phyloP scores from a whole-genome alignment of 1,140 invertebrate genomes.

The Venturia canescens region DNA sequence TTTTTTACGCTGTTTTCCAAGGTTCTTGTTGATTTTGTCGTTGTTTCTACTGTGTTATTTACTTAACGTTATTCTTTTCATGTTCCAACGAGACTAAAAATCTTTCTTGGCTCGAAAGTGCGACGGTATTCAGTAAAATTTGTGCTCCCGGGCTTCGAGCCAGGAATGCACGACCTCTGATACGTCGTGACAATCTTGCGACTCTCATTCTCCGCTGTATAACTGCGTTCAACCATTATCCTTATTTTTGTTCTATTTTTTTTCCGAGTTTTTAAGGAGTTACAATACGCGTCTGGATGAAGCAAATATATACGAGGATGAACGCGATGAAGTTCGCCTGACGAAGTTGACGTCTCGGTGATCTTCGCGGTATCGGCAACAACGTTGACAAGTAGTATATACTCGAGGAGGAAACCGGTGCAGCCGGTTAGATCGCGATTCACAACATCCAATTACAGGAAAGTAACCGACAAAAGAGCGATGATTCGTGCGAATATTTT shows the following conservation, averaged over 20 bases:
- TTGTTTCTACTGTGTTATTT: too few relatives aligned
- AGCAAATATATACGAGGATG: neutral
- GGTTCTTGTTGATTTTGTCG: too few relatives aligned
- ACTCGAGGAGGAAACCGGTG: constrained; percentile 11
- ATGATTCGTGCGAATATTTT: constrained; percentile 24
- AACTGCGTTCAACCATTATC: constrained; percentile 37
- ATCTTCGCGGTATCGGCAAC: neutral
- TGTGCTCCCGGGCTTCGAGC: constrained; percentile 45
- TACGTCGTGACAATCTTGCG: constrained; percentile 45
- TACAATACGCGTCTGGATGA: neutral
- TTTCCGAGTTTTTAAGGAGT: neutral
- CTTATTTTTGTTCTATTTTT: neutral
- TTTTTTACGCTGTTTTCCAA: too few relatives aligned
- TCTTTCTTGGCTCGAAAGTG: constrained; percentile 44
- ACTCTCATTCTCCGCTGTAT: constrained; percentile 52
- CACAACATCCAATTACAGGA: constrained; percentile 26
- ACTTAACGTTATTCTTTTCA: too few relatives aligned
- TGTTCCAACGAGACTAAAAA: neutral
- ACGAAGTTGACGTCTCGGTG: neutral
- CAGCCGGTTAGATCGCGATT: constrained; percentile 19
- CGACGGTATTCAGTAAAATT: neutral
- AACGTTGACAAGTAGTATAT: neutral
- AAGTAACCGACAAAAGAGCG: constrained; percentile 5
- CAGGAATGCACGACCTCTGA: constrained; percentile 58
- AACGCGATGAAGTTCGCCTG: neutral